A percentile compares a stretch with the other conserved stretches of the same genome.
phyloP scores from a whole-genome alignment of 2,797 vertebrate species.

The Oryzias sinensis region DNA sequence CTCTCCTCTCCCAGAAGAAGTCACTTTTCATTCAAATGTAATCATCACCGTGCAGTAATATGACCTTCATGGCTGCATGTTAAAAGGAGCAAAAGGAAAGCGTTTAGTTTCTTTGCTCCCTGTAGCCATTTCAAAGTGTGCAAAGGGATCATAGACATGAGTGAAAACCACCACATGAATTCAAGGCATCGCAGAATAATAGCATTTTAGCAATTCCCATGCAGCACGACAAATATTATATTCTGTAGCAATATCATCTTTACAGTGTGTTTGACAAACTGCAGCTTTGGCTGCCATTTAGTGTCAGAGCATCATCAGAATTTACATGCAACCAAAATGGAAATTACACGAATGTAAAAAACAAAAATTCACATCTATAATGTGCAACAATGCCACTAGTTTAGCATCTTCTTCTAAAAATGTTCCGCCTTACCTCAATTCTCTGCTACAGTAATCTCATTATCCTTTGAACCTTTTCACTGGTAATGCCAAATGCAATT shows the following conservation, averaged over 20 bases:
- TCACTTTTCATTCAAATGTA: conserved; percentile 78
- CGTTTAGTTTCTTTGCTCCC: conserved; percentile 66
- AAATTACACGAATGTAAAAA: conserved; percentile 26
- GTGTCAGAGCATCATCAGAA: conserved; percentile 52
- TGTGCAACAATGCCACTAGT: conserved; percentile 76
- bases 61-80: conserved; percentile 77
- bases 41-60: conserved; percentile 73
- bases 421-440: conserved; percentile 87
- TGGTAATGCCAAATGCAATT: conserved; percentile 98
- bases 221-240: conserved; percentile 21
- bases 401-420: conserved; percentile 55
- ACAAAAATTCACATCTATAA: conserved; percentile 69
- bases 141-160: conserved; percentile 70
- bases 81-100: conserved; percentile 73
- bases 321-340: conserved; percentile 42
- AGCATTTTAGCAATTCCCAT: conserved; percentile 43
- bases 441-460: conserved; percentile 99
- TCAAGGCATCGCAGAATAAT: conserved; percentile 54
- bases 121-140: conserved; percentile 63
- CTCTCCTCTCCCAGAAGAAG: conserved; percentile 65
- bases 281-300: conserved; percentile 46
- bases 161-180: conserved; percentile 62
- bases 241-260: conserved; percentile 34
- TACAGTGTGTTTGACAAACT: conserved; percentile 33
- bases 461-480: conserved; percentile 99